Evolutionary conservation across 1,140 invertebrate species (phyloP).

Genomic region (Diorhabda sublineata): DNA sequence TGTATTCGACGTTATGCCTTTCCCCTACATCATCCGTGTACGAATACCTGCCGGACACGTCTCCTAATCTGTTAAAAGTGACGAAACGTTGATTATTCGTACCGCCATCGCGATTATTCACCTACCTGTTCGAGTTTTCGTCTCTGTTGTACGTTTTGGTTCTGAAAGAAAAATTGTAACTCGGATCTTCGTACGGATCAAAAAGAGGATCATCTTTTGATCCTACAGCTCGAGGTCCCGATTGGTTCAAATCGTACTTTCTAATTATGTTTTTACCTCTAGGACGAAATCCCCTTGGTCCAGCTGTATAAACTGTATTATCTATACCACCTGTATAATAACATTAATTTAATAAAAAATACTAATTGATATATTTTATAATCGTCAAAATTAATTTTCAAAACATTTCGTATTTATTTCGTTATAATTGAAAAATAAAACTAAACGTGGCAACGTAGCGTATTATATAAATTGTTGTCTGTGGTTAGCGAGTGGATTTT

Average conservation of each 20-base stretch:
- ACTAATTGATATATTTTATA: too few relatives aligned
- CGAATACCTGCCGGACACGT: constrained; percentile 51
- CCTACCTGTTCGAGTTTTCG: constrained; percentile 50
- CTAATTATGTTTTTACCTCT: constrained; percentile 64
- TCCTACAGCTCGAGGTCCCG: constrained; percentile 56
- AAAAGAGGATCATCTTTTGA: constrained; percentile 60
- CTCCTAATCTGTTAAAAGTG: neutral
- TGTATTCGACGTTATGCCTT: constrained; percentile 65
- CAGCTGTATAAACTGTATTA: constrained; percentile 63
- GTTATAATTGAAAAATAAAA: too few relatives aligned
- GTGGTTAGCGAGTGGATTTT: too few relatives aligned
- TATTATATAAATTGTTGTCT: too few relatives aligned
- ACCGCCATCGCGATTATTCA: constrained; percentile 46
- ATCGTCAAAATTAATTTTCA: too few relatives aligned
- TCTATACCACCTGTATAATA: too few relatives aligned
- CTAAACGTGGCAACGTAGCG: too few relatives aligned
- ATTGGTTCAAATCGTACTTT: constrained; percentile 64
- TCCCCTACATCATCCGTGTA: constrained; percentile 68
- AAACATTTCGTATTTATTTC: too few relatives aligned
- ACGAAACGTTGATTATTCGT: neutral
- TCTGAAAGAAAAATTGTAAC: constrained; percentile 62
- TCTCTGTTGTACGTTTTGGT: constrained; percentile 61
- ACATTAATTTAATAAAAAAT: too few relatives aligned
- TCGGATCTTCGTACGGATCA: constrained; percentile 68
- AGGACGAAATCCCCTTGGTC: constrained; percentile 65